Evolutionary conservation across 1,140 invertebrate species (phyloP).

Genomic region (Pectinophora gossypiella): DNA sequence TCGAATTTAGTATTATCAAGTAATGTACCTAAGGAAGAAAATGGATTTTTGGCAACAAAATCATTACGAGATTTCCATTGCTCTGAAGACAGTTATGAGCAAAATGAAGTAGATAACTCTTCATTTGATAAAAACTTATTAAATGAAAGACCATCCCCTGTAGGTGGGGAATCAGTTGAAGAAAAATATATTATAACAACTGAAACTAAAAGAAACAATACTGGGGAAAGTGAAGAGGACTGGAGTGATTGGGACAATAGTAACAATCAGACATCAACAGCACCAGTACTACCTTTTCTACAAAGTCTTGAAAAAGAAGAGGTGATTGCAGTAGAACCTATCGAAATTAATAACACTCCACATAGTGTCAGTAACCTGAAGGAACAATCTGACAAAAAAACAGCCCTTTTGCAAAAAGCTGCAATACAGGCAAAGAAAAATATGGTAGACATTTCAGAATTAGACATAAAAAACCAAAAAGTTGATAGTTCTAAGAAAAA

Average conservation of each 20-base stretch:
- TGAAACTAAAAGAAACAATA: conserved; percentile 25
- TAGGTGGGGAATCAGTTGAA: conserved; percentile 85
- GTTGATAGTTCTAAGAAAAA: conserved; percentile 51
- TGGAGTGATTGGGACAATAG: conserved; percentile 88
- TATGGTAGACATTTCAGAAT: conserved; percentile 79
- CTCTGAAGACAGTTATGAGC: conserved; percentile 40
- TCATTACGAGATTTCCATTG: conserved; percentile 43
- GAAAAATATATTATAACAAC: conserved; percentile 61
- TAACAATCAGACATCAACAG: conserved; percentile 15
- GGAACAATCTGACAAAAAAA: conserved; percentile 13
- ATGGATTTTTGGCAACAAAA: conserved; percentile 30
- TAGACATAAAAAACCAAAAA: conserved; percentile 85
- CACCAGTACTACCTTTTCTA: not conserved
- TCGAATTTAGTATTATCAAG: conserved; percentile 40
- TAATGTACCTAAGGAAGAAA: conserved; percentile 19
- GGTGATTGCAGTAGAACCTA: not conserved
- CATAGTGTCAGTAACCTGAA: not conserved
- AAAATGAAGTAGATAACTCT: conserved; percentile 29
- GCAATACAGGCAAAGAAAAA: conserved; percentile 68
- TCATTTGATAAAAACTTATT: conserved; percentile 66
- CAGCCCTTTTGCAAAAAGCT: conserved; percentile 52
- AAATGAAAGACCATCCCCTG: conserved; percentile 85
- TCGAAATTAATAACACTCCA: not conserved
- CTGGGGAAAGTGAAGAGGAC: conserved; percentile 58
- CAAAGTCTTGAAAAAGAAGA: not conserved